Evolutionary conservation across 1,140 invertebrate genomes (phyloP).

Genomic region (Trichogramma pretiosum): DNA sequence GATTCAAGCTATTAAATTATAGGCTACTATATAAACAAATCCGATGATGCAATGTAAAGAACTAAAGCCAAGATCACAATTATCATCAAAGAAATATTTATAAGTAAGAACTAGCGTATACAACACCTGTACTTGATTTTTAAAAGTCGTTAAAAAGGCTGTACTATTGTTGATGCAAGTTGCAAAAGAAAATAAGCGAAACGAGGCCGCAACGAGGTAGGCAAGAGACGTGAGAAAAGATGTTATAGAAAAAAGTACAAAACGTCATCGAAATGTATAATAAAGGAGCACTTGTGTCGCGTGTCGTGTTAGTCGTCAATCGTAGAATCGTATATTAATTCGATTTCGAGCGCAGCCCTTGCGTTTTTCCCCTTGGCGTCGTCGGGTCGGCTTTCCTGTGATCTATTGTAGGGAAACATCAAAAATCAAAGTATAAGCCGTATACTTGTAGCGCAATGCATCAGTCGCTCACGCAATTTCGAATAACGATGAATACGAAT

Average conservation of each 20-base stretch:
- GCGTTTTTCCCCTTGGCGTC: constrained; percentile 3
- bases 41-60: too few relatives aligned
- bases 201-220: too few relatives aligned
- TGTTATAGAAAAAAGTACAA: constrained; percentile 1
- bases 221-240: not conserved
- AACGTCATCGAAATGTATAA: constrained; percentile 6
- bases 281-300: constrained; percentile 5
- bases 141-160: constrained; percentile 7
- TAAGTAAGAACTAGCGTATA: too few relatives aligned
- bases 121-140: not conserved
- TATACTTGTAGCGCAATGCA: too few relatives aligned
- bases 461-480: not conserved
- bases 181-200: not conserved
- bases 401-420: constrained; percentile 16
- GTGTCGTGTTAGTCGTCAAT: constrained; percentile 13
- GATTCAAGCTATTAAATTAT: too few relatives aligned
- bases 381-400: constrained; percentile 12
- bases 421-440: too few relatives aligned
- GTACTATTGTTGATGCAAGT: not conserved
- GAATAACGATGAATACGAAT: constrained; percentile 3
- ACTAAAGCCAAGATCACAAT: too few relatives aligned
- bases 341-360: constrained; percentile 2
- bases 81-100: too few relatives aligned
- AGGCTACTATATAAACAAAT: too few relatives aligned
- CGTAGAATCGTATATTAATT: constrained; percentile 15